Conservation (phyloP, 2,888 invertebrate genomes). For the Andrena minutula region DNA sequence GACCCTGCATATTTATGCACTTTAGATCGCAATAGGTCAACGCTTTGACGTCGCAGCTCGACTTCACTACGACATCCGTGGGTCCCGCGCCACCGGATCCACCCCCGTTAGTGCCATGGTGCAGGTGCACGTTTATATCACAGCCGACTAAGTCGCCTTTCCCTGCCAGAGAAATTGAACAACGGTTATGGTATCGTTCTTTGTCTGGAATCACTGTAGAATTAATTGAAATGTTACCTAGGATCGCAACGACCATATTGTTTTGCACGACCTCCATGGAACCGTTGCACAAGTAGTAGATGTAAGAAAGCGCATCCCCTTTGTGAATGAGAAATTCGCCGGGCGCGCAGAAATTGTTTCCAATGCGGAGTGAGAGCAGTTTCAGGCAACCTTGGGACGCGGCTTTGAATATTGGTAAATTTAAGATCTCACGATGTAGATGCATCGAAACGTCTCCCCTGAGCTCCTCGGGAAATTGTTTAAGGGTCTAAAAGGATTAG, state of each 20-base stretch:
- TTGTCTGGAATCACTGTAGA: not conserved
- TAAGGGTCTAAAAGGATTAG: conserved; percentile 90
- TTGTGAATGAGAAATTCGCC: conserved; percentile 97
- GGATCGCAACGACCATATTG: conserved; percentile 98
- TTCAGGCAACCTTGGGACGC: conserved; percentile 98
- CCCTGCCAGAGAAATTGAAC: conserved; percentile 86
- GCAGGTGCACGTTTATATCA: conserved; percentile 94
- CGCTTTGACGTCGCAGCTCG: conserved; percentile 97
- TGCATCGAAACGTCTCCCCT: conserved; percentile 98
- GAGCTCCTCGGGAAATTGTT: conserved; percentile 98
- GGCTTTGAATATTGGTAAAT: conserved; percentile 96
- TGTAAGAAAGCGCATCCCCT: conserved; percentile 96
- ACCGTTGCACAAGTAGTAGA: conserved; percentile 98
- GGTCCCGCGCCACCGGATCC: conserved; percentile 87
- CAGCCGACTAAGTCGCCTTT: conserved; percentile 98
- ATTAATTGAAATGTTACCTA: conserved; percentile 88
- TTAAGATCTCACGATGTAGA: conserved; percentile 96
- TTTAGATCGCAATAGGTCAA: conserved; percentile 98
- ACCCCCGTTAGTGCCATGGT: conserved; percentile 88
- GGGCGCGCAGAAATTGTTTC: conserved; percentile 98
- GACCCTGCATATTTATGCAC: conserved; percentile 95
- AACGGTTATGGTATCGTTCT: not conserved
- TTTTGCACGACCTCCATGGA: conserved; percentile 99
- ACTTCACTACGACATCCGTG: conserved; percentile 94
- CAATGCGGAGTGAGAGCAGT: conserved; percentile 95